phyloP scores from a whole-genome alignment of 2,797 vertebrate genomes.

The Morus bassanus region DNA sequence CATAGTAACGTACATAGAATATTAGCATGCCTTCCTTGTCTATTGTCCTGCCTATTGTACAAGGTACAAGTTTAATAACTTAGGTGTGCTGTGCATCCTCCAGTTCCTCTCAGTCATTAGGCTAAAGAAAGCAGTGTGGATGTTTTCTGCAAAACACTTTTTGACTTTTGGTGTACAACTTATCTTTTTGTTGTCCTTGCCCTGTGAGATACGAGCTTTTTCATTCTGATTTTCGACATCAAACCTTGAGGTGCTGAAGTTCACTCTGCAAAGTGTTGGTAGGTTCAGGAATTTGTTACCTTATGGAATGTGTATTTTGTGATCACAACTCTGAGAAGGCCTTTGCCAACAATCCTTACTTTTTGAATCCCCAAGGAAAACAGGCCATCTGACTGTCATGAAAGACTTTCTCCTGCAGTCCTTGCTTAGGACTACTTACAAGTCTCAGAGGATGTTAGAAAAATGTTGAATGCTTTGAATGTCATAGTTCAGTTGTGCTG shows the following conservation, averaged over 20 bases:
- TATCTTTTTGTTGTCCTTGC: neutral
- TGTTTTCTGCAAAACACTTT: neutral
- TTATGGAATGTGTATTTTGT: neutral
- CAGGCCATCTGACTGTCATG: fast-evolving
- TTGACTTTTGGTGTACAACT: neutral
- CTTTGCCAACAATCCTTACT: neutral
- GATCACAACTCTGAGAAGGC: neutral
- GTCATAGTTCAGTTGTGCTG: neutral
- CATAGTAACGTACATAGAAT: neutral
- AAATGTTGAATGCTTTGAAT: neutral
- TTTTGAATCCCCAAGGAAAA: neutral
- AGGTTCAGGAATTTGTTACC: neutral
- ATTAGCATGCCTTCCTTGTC: neutral
- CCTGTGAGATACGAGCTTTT: neutral
- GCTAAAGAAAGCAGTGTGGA: neutral
- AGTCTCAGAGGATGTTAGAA: neutral
- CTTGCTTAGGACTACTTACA: neutral
- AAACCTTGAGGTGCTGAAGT: neutral
- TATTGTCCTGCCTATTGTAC: neutral
- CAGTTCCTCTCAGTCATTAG: neutral
- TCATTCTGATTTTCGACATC: neutral
- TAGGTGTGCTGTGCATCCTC: neutral
- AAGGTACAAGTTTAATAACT: neutral
- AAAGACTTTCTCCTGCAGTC: neutral
- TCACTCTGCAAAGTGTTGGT: neutral